Evolutionary conservation across 2,113 vertebrate species (phyloP), one percentile per base, ranked within the genome.

Genomic region (Castor canadensis): DNA sequence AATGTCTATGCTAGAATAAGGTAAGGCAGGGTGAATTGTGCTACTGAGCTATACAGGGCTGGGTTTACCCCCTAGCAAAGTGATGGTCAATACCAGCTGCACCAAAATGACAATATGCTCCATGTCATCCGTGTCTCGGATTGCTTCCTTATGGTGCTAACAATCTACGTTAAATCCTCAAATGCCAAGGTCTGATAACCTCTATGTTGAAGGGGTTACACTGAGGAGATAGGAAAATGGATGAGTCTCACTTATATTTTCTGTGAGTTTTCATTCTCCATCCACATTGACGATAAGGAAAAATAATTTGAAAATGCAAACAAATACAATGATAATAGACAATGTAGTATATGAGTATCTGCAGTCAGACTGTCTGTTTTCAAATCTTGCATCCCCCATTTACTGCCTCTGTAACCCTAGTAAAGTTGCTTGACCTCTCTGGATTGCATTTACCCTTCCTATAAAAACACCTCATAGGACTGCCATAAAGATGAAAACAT

Each of bases 31-130:
- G 22, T 19, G n/a, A 13, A 30, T 28, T 24, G 30, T 20, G 15
- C 60, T 35, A 16, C 10, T 58, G 69, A 60, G 24, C 13, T 13
- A 9, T 5, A n/a, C 26, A 30, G 6, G 28, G n/a, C 69, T 22
- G 9, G 47, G n/a, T 75, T 79, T 45, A 9, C 9, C 72, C 30
- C 60, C 26, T 45, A 26, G 69, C n/a, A 75, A 62, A n/a, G 60
- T 8, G 19, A 84, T 0, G 2, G 4, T 28, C 38, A 30, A 24
- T 1, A 3, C 13, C 40, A 19, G 15, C 19, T 0, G 0, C 58
- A 16, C 6, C 40, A 24, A 43, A 84, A 32, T 71, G 40, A n/a
- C 22, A 3, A 5, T 3, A 5, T 0, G 1, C 19, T 17, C 8
- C 9, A 2, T 8, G 15, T 17, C 62, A 28, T 4, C 11, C 35